These are phyloP conservation scores for Atopsyche davidsoni DNA, from an alignment of 1,140 invertebrate genomes.

Conservation along the genomic window DNA sequence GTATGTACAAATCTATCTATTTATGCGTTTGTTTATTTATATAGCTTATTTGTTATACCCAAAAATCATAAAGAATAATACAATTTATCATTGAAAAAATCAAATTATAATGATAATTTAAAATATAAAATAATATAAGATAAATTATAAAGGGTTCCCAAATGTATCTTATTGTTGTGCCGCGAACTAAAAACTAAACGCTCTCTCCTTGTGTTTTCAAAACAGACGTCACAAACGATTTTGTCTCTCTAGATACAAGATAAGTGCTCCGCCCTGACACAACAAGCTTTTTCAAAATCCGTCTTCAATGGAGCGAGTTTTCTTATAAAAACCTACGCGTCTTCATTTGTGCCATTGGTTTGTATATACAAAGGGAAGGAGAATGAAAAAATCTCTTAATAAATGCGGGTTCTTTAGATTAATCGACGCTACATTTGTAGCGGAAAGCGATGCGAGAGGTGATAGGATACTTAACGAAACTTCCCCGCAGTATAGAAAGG, in stretches of 20 bases:
- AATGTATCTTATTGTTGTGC: not conserved
- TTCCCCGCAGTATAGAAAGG: conserved; percentile 1
- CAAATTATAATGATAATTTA: too few relatives aligned
- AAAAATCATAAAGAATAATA: too few relatives aligned
- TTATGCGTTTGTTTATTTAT: too few relatives aligned
- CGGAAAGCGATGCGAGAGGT: conserved; percentile 14
- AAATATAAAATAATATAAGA: too few relatives aligned
- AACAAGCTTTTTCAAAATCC: conserved; percentile 18
- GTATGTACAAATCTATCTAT: too few relatives aligned
- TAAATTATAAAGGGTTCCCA: not conserved
- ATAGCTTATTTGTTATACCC: too few relatives aligned
- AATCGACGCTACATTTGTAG: conserved; percentile 18
- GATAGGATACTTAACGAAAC: conserved; percentile 14
- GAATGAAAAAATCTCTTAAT: conserved; percentile 1
- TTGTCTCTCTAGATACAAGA: conserved; percentile 15
- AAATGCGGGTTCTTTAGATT: conserved; percentile 10
- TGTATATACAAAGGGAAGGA: conserved; percentile 8
- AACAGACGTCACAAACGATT: conserved; percentile 16
- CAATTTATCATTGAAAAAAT: too few relatives aligned
- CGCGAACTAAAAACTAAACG: not conserved
- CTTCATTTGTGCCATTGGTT: conserved; percentile 15
- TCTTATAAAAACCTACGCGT: conserved; percentile 11
- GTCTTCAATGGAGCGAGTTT: conserved; percentile 11
- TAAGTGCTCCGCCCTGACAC: conserved; percentile 20
- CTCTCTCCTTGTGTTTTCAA: not conserved